Evolutionary conservation across 2,888 invertebrate genomes (phyloP), one percentile per base, ranked within the genome.

Genomic region (Anaspis maculata): DNA sequence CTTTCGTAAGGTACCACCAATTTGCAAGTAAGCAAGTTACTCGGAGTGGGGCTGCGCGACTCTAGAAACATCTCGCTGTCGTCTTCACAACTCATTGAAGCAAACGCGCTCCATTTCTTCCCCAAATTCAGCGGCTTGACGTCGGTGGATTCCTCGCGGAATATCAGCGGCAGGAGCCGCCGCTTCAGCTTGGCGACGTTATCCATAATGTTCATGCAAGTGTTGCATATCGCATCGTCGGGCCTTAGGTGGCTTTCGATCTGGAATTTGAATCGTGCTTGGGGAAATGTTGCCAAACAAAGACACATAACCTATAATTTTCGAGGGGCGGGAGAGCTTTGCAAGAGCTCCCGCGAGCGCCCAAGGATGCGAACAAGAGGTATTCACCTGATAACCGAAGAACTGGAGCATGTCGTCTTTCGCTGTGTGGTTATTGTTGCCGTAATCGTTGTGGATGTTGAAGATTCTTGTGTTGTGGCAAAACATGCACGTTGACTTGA

Each of bases 371-470:
- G 19, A 10, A 35, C 25, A 30, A n/a, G 5, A 19, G 3, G 5
- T 25, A 33, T 34, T 41, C 39, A 52, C 52, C 39, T 45, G 46
- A 25, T 34, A 25, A 27, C 50, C 52, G 28, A 49, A 44, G 34
- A 49, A 44, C 28, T 45, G 40, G 10, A 37, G 32, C 23, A 50
- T 38, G 33, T 49, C 43, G 26, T 48, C 46, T 31, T 40, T 45
- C 10, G 47, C 36, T 7, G 41, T 49, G 28, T 44, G 42, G 25
- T 40, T 40, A 13, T 36, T 41, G 11, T 40, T 44, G 3, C 49
- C 48, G 25, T 41, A 46, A 22, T 42, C 32, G 19, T 34, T 41
- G 21, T 42, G 34, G 3, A 50, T 36, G 28, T 44, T 44, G 16
- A 45, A 46, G 19, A 44, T 33, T 13, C 42, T 37, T 5, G 35